Conservation (phyloP, 2,113 vertebrate species). For the Trinectes maculatus region DNA sequence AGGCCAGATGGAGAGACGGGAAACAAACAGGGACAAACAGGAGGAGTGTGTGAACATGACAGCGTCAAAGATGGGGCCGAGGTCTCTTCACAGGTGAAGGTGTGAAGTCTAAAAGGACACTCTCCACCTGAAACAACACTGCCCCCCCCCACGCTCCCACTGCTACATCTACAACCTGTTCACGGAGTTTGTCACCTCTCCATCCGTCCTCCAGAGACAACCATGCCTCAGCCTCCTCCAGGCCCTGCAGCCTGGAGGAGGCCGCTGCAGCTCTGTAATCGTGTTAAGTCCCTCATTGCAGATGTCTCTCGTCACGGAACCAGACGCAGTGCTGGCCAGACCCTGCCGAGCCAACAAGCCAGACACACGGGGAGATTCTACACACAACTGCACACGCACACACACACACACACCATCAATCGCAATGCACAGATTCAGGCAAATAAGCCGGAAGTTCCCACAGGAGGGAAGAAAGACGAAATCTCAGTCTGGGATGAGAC, state of each 20-base stretch:
- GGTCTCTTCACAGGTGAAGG: slow-evolving; percentile 33
- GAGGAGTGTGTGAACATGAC: slow-evolving; percentile 47
- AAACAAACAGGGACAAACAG: slow-evolving; percentile 2
- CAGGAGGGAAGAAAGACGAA: slow-evolving; percentile 18
- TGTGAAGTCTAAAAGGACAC: slow-evolving; percentile 48
- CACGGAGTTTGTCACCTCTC: slow-evolving; percentile 16
- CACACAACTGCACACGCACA: slow-evolving; percentile 9
- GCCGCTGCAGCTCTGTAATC: slow-evolving; percentile 47
- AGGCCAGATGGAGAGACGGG: neutral
- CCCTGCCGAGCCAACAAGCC: slow-evolving; percentile 11
- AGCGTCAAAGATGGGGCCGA: slow-evolving; percentile 10
- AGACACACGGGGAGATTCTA: slow-evolving; percentile 30
- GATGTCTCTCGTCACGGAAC: slow-evolving; percentile 58
- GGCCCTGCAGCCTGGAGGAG: too few relatives aligned
- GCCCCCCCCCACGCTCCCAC: neutral
- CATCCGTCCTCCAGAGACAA: slow-evolving; percentile 17
- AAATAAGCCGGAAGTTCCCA: slow-evolving; percentile 48
- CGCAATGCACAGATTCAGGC: slow-evolving; percentile 6
- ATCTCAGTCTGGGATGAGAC: slow-evolving; percentile 25
- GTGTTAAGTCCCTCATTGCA: slow-evolving; percentile 58
- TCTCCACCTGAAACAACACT: neutral
- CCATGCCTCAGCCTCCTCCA: slow-evolving; percentile 8
- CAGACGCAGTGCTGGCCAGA: slow-evolving; percentile 49
- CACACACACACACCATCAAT: slow-evolving; percentile 25
- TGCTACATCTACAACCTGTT: neutral